Base-by-base conservation (phyloP, 2,888 invertebrate genomes). In the Pammene fasciana region DNA sequence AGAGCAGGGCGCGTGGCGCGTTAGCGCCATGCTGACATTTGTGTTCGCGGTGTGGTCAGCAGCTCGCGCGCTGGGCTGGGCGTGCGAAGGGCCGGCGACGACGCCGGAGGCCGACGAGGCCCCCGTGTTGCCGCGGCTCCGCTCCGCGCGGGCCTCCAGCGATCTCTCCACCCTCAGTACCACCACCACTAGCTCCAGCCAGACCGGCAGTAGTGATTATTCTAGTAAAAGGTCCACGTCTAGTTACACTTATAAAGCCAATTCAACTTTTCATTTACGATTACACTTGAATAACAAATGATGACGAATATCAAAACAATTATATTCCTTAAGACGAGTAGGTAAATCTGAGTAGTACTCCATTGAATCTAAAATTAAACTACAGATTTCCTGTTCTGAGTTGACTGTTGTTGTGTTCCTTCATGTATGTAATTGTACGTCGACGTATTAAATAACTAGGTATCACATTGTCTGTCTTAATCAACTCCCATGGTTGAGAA, bases 11-110 rank as follows among this genome's bases (percentile, higher is more conserved):
- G 86, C 75, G 84, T 82, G 82, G 83, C 82, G 76, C 85, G 88
- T 77, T 88, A 89, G 85, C 79, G 81, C 75, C 72, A 94, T 94
- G 94, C 88, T 94, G 87, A 94, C 94, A 82, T 85, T 94, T 81
- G 92, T 94, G 80, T 93, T 94, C 82, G 92, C 94, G 86, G 87
- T 94, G 88, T 94, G 94, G 94, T 93, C 94, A 80, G 92, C 93
- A 76, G 93, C 94, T 82, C 94, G 94, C 84, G 94, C 94, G 87
- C 88, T 94, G 79, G 89, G 92, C 80, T 89, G 88, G 89, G 79
- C 86, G 74, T 83, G 84, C 81, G 89, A 87, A 66, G 77, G 78
- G 66, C 79, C 75, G 73, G 79, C 84, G 70, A 71, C 79, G 71
- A 84, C 90, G 55, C 89, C 89, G 67, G 90, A 90, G 70, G 81